Evolutionary conservation across 2,888 invertebrate species (phyloP), one percentile per base, ranked within the genome.

Genomic region (Marasmarcha lunaedactyla): DNA sequence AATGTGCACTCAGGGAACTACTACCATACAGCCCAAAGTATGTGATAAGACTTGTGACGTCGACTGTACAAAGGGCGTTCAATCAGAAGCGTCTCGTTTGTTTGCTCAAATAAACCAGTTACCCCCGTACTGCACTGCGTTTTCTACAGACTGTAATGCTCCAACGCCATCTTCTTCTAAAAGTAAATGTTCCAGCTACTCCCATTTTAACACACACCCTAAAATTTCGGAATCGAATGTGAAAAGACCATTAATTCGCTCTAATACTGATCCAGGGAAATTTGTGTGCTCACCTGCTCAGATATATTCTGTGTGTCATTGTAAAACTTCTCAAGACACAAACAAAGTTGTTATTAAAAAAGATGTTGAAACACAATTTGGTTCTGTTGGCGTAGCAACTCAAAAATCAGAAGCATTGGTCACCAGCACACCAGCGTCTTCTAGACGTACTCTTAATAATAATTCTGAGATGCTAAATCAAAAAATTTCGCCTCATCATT

Each of bases 31-130:
- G 27, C 7, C 33, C 37, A 11, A 37, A 26, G 35, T 37, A 33
- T n/a, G 40, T 14, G 67, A 71, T 38, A 62, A 66, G 44, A 70
- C 72, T n/a, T 65, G 55, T 37, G 42, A 47, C 33, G 66, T 63
- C 39, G 69, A 68, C 41, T 69, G 64, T 44, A 61, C 66, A 11
- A 76, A 67, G 60, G 64, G 59, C 34, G 59, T 64, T 9, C 76
- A 74, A 42, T 66, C 58, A 14, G 47, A 48, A 20, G 4, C 3
- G 7, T 20, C 20, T 5, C 20, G 20, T 5, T 20, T 20, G 20
- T 20, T 20, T 42, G 43, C 43, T 35, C 49, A 44, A 7, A 46
- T 56, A 44, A 49, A 53, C 41, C 35, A 14, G 35, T 51, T 54
- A 38, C 14, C 43, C 39, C 44, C 41, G 37, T 48, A 40, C 4